Evolutionary conservation across 2,888 invertebrate genomes (phyloP).

Genomic region (Kuschelorhynchus macadamiae): DNA sequence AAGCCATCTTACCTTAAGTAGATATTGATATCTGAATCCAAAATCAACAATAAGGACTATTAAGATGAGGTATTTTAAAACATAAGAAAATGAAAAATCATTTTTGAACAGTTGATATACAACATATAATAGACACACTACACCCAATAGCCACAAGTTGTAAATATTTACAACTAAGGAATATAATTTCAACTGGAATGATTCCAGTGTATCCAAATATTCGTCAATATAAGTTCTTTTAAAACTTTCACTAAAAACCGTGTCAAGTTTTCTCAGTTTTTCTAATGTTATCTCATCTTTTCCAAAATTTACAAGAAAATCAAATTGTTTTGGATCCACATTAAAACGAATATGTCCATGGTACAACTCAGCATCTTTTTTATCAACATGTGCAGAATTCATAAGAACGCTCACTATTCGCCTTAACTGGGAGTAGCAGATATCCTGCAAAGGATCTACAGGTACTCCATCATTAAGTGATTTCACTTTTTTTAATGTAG

Average conservation of each 20-base stretch:
- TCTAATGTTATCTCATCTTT: conserved; percentile 39
- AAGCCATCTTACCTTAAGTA: conserved; percentile 54
- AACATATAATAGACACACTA: conserved; percentile 44
- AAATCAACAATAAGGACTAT: conserved; percentile 53
- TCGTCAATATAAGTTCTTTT: conserved; percentile 39
- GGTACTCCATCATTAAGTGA: conserved; percentile 2
- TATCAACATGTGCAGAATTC: conserved; percentile 47
- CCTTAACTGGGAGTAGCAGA: conserved; percentile 48
- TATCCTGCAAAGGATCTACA: conserved; percentile 35
- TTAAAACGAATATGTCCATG: conserved; percentile 49
- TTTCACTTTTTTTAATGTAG: background rate
- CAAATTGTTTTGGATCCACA: conserved; percentile 43
- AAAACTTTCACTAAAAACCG: conserved; percentile 52
- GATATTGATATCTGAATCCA: conserved; percentile 48
- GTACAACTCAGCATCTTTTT: conserved; percentile 36
- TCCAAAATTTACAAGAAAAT: conserved; percentile 51
- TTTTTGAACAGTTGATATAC: conserved; percentile 50
- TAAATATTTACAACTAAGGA: conserved; percentile 42
- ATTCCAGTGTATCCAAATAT: conserved; percentile 41
- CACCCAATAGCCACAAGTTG: conserved; percentile 42
- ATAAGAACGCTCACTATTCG: conserved; percentile 51
- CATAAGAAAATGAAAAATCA: conserved; percentile 51
- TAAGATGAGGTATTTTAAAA: conserved; percentile 50
- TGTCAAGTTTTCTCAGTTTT: conserved; percentile 52
- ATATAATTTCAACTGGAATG: conserved; percentile 44